Evolutionary conservation across 2,797 vertebrate species (phyloP).

Genomic region (Lindbergichthys nudifrons): DNA sequence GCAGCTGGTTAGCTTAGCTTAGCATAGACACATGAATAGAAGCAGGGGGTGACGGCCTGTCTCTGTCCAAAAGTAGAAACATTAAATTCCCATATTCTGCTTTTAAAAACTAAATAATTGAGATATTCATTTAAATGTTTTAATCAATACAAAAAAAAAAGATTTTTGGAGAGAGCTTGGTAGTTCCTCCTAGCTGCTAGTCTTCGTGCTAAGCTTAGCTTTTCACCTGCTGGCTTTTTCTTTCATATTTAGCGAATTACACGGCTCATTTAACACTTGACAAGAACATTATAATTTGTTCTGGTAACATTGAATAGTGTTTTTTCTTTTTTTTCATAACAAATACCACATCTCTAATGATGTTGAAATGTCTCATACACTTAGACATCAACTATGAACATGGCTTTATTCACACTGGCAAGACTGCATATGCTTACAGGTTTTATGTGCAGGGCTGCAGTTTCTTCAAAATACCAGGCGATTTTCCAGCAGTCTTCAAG

Average conservation of each 20-base stretch:
- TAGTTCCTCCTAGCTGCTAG: not conserved
- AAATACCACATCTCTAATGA: not conserved
- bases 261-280: not conserved
- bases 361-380: not conserved
- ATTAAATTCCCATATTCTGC: not conserved
- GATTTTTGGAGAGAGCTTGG: too few relatives aligned
- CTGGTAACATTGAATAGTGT: not conserved
- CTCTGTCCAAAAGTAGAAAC: not conserved
- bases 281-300: not conserved
- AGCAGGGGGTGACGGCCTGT: not conserved
- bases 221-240: not conserved
- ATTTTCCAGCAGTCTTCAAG: slow-evolving; percentile 40
- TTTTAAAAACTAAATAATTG: too few relatives aligned
- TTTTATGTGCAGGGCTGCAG: slow-evolving; percentile 23
- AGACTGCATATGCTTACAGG: not conserved
- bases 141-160: too few relatives aligned
- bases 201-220: slow-evolving; percentile 8
- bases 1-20: not conserved
- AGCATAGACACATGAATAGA: not conserved
- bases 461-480: slow-evolving; percentile 15
- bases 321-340: not conserved
- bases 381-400: not conserved
- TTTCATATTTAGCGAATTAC: not conserved
- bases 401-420: slow-evolving; percentile 6
- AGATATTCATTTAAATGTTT: too few relatives aligned